Base-by-base conservation (phyloP, 2,113 vertebrate genomes). In the Cepphus grylle region DNA sequence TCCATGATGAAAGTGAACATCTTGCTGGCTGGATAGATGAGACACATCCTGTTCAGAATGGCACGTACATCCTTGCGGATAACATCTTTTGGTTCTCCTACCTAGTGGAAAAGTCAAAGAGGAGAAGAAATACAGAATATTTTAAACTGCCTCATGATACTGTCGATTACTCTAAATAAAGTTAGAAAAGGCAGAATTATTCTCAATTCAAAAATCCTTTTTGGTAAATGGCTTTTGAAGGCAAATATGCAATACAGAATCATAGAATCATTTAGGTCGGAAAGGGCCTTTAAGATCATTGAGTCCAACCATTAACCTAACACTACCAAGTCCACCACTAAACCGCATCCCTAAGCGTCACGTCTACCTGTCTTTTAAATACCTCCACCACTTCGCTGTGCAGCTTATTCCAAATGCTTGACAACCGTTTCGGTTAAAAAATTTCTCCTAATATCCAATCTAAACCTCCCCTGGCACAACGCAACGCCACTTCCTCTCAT, bases 1-100 rank as follows among this genome's bases (percentile, higher is more conserved):
- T 99, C 99, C 99, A 99, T 99, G 52, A 99, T 98, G 92, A 99
- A 99, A 61, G 98, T 98, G 89, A 99, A 99, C 98, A 99, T 98
- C 97, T 99, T 99, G 97, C 99, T 99, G 65, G 99, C 99, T 81
- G 99, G 99, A 95, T 99, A 99, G 93, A 99, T 98, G 90, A 99
- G 98, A 98, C 99, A 99, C 98, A 99, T 98, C 98, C 99, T 99
- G 94, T 98, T 97, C 86, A 99, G 97, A 94, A 99, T 99, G 93
- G 98, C 97, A 85, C 99, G 99, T 8, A 99, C 99, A 76, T 99
- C 99, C 97, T 98, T 99, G 52, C 99, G 99, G 73, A 99, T 99
- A 43, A 99, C 98, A 92, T 99, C 99, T 95, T 99, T 99, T 0
- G 99, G 98, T 97, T 99, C 99, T 91, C 99, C 99, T 12, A 99